Percentiles rank a stretch among this genome's conserved stretches.
Evolutionary conservation across 2,797 vertebrate species (phyloP).

Genomic region (Oryzias sinensis): DNA sequence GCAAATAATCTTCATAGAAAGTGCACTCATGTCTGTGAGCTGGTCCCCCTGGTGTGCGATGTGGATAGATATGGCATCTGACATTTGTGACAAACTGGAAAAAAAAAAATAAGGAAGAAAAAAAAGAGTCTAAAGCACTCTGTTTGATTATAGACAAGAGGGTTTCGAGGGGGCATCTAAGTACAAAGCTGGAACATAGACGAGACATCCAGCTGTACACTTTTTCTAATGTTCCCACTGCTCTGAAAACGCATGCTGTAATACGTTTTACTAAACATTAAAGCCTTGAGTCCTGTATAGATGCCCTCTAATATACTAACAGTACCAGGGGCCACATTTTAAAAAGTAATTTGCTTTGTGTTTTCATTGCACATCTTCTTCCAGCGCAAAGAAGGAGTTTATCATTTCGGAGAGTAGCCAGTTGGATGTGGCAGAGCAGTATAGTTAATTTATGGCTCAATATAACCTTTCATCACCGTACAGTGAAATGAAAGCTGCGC

Average conservation of each 20-base stretch:
- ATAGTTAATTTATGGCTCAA: conserved; percentile 74
- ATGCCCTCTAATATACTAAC: conserved; percentile 8
- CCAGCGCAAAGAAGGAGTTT: conserved; percentile 44
- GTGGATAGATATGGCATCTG: conserved; percentile 11
- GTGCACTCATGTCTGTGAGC: conserved; percentile 12
- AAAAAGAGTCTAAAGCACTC: not conserved
- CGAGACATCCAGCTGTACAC: not conserved
- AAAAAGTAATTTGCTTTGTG: conserved; percentile 8
- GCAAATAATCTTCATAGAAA: conserved; percentile 8
- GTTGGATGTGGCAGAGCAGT: conserved; percentile 54
- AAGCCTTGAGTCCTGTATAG: not conserved
- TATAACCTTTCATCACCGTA: conserved; percentile 70
- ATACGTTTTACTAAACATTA: not conserved
- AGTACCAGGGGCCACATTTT: not conserved
- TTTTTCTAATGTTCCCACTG: conserved; percentile 7
- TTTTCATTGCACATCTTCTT: conserved; percentile 33
- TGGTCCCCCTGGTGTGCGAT: conserved; percentile 11
- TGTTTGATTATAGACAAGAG: conserved; percentile 1
- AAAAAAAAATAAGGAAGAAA: conserved; percentile 7
- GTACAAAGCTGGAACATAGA: conserved; percentile 8
- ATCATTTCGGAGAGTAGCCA: conserved; percentile 59
- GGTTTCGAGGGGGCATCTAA: not conserved
- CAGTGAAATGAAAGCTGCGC: conserved; percentile 46
- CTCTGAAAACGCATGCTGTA: conserved; percentile 10
- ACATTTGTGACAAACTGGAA: conserved; percentile 4